These are phyloP conservation scores for Paedocypris micromegethes DNA, from an alignment of 2,797 vertebrate genomes.

Conservation along the genomic window DNA sequence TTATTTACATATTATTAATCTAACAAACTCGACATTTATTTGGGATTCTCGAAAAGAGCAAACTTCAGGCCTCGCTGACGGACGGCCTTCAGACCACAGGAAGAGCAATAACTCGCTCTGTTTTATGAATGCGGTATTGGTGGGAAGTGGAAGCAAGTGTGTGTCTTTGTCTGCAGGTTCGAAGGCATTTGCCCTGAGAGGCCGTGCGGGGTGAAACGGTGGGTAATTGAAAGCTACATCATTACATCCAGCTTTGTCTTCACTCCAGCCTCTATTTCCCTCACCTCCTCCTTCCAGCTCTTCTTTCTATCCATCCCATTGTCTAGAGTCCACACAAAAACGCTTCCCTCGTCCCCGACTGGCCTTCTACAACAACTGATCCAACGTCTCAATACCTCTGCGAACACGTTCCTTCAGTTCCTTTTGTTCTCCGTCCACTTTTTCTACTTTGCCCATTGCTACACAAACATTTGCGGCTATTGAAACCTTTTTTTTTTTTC, in stretches of 20 bases:
- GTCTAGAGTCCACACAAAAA: constrained; percentile 48
- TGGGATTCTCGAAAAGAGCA: no score
- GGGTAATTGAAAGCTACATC: constrained; percentile 55
- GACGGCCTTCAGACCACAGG: no score
- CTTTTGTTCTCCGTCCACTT: constrained; percentile 22
- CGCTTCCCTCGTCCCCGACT: constrained; percentile 25
- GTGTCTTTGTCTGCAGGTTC: constrained; percentile 19
- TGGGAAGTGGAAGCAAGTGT: constrained; percentile 13
- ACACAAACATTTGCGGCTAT: constrained; percentile 34
- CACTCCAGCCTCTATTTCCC: constrained; percentile 49
- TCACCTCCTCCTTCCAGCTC: constrained; percentile 32
- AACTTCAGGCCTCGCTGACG: no score
- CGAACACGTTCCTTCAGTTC: constrained; percentile 31
- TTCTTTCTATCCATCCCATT: constrained; percentile 46
- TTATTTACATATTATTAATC: no score
- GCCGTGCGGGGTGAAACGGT: constrained; percentile 53
- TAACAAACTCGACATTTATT: no score
- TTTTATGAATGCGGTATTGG: neutral
- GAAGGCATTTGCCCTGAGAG: constrained; percentile 38
- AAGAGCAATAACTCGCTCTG: constrained; percentile 18
- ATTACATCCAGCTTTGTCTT: constrained; percentile 58
- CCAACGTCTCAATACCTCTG: constrained; percentile 51
- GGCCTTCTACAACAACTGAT: constrained; percentile 37
- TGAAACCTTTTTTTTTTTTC: constrained; percentile 8
- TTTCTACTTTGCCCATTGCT: constrained; percentile 17